Evolutionary conservation across 2,113 vertebrate species (phyloP), one percentile per base, ranked within the genome.

Genomic region (Erythrocebus patas): DNA sequence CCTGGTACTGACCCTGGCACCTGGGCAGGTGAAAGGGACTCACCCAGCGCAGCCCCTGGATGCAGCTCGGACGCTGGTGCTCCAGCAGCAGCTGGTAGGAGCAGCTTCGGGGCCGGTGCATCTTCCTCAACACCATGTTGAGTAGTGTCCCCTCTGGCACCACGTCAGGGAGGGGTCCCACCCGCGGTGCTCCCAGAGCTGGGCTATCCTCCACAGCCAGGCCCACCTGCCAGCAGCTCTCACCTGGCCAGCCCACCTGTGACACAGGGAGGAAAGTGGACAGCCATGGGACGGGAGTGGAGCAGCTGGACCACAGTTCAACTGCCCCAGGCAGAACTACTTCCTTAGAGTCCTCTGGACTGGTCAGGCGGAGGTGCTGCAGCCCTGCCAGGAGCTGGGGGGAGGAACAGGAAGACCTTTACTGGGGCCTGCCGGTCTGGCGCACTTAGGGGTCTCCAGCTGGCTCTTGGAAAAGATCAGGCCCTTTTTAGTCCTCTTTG

Each of bases 31-130:
- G 3, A 45, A 6, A 2, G 32, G 3, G 86, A 98, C 98, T 96
- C 99, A 99, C 99, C 99, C 99, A 99, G 94, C 99, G 99, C 97
- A 99, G 99, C 55, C 99, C 99, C 97, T 99, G 99, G 96, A 99
- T 99, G 84, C 96, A 96, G 97, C 98, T 98, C 61, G 98, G 98
- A 11, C 98, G 98, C 96, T 92, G 97, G 27, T 98, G 97, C 92
- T 78, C 98, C 23, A 99, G 99, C 95, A 99, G 99, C 97, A 99
- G 98, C 97, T 99, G 99, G 98, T 99, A 99, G 97, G 98, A 99
- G 95, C 99, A 99, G 98, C 98, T 99, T 97, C 99, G 98, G 97
- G 99, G 99, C 93, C 99, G 98, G 98, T 99, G 99, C 99, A 99
- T 99, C 96, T 99, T 99, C 97, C 93, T 97, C 92, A 98, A 91